These are phyloP conservation scores for Ooceraea biroi DNA, from an alignment of 1,140 invertebrate genomes.

Conservation along the genomic window DNA sequence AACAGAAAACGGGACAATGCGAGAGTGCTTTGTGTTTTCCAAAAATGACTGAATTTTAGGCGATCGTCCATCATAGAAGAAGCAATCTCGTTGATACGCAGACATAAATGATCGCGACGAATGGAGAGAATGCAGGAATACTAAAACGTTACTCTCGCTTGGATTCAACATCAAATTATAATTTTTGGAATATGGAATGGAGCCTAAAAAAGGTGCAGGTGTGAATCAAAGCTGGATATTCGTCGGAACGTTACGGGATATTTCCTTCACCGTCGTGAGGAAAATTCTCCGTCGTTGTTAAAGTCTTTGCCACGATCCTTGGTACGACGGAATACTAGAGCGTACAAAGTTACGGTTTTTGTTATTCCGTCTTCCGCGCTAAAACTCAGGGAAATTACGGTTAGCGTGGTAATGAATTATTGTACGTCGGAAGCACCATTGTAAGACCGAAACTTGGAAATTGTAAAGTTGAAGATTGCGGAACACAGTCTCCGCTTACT, in stretches of 20 bases:
- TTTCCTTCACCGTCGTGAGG: neutral
- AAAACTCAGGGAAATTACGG: constrained; percentile 55
- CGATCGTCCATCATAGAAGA: neutral
- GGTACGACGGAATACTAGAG: neutral
- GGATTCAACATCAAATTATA: neutral
- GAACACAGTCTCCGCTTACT: constrained; percentile 28
- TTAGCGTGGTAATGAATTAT: constrained; percentile 72
- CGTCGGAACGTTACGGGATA: neutral
- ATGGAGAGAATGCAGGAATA: too few relatives aligned
- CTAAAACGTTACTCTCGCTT: neutral
- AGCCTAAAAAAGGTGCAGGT: neutral
- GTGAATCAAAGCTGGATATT: neutral
- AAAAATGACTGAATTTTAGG: constrained; percentile 26
- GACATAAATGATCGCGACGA: neutral
- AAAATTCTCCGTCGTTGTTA: constrained; percentile 45
- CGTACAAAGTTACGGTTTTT: constrained; percentile 66
- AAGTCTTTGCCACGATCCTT: constrained; percentile 49
- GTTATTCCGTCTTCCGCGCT: constrained; percentile 55
- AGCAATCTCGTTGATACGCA: neutral
- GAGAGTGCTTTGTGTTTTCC: neutral
- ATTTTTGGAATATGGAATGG: too few relatives aligned
- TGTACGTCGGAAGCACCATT: constrained; percentile 60
- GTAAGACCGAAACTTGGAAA: constrained; percentile 52
- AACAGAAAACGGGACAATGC: neutral
- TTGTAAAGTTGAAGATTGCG: constrained; percentile 57